These are phyloP conservation scores for Homarus gammarus DNA, from an alignment of 2,888 invertebrate species.

Conservation along the genomic window DNA sequence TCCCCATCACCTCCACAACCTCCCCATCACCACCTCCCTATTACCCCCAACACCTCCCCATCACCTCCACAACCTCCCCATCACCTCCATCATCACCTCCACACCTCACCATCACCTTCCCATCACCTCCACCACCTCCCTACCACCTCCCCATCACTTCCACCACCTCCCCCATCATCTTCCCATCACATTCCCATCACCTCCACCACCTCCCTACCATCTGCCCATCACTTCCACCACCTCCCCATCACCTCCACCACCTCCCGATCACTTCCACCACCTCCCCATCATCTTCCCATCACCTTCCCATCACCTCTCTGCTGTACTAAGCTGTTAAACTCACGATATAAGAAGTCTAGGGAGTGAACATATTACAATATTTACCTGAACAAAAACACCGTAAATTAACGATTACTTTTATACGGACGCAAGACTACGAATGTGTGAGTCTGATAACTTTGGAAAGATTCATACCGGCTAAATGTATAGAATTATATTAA, in stretches of 20 bases:
- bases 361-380: background rate
- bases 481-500: conserved; percentile 18
- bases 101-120: too few species aligned
- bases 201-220: background rate
- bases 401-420: background rate
- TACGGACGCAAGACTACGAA: background rate
- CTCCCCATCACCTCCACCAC: background rate
- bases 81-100: too few species aligned
- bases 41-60: too few species aligned
- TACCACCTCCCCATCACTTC: background rate
- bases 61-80: background rate
- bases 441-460: background rate
- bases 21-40: too few species aligned
- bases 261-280: background rate
- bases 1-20: too few species aligned
- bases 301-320: too few species aligned
- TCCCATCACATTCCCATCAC: background rate
- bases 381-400: background rate
- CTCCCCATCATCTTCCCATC: background rate
- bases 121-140: background rate
- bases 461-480: background rate
- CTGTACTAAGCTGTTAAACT: background rate
- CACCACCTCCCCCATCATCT: background rate
- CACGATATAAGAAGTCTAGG: too few species aligned
- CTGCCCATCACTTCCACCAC: too few species aligned